phyloP scores from a whole-genome alignment of 1,140 invertebrate genomes.

The Diprion similis region DNA sequence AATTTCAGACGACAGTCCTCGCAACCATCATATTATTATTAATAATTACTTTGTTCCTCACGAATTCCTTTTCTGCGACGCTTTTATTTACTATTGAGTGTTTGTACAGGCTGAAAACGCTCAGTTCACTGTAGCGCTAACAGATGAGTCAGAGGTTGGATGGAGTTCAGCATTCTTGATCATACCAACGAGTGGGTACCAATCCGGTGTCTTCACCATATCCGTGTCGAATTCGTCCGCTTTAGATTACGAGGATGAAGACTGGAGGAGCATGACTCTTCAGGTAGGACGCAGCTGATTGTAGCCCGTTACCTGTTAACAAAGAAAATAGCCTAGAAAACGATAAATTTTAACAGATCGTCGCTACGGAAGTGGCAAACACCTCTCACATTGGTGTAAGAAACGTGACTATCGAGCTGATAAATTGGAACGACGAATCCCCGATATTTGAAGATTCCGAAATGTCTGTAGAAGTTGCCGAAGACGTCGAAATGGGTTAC shows the following conservation, averaged over 20 bases:
- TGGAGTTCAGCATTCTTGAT: slow-evolving; percentile 59
- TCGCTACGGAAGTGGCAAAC: slow-evolving; percentile 56
- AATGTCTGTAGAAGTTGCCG: slow-evolving; percentile 51
- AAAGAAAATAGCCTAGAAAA: background rate
- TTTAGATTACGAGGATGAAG: slow-evolving; percentile 63
- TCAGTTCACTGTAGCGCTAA: slow-evolving; percentile 58
- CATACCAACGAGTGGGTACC: slow-evolving; percentile 63
- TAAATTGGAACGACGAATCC: slow-evolving; percentile 67
- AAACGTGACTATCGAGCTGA: slow-evolving; percentile 58
- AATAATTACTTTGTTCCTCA: slow-evolving; percentile 6
- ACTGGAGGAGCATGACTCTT: slow-evolving; percentile 56
- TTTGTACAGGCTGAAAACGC: slow-evolving; percentile 62
- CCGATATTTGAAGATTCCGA: slow-evolving; percentile 58
- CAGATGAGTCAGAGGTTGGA: slow-evolving; percentile 33
- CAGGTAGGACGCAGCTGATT: slow-evolving; percentile 36
- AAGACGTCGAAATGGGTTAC: slow-evolving; percentile 57
- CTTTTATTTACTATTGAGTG: background rate
- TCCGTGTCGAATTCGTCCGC: slow-evolving; percentile 58
- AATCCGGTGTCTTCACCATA: slow-evolving; percentile 61
- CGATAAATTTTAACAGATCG: slow-evolving; percentile 47
- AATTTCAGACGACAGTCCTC: background rate
- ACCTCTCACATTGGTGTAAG: slow-evolving; percentile 47
- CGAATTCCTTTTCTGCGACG: background rate
- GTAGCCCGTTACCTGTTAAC: background rate
- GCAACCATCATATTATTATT: slow-evolving; percentile 13